phyloP scores from a whole-genome alignment of 1,140 invertebrate genomes.

The Drosophila arawakana region DNA sequence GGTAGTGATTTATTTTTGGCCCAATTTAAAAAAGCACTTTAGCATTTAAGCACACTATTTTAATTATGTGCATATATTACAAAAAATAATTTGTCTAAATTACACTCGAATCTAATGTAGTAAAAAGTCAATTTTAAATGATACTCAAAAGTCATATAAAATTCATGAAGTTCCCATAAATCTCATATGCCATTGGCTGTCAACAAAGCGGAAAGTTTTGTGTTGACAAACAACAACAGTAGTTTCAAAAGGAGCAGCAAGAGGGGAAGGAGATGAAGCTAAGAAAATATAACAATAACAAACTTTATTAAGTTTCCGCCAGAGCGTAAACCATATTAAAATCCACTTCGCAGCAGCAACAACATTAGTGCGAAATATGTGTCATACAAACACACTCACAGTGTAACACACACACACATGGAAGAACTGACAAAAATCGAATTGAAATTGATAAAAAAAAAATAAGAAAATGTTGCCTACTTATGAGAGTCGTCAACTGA shows the following conservation, averaged over 20 bases:
- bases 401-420: slow-evolving; percentile 21
- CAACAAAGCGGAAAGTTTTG: slow-evolving; percentile 56
- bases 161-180: slow-evolving; percentile 66
- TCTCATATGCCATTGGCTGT: slow-evolving; percentile 57
- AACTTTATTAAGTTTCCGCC: slow-evolving; percentile 74
- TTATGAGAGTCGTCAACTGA: slow-evolving; percentile 59
- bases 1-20: neutral
- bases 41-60: no score
- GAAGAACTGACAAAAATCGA: slow-evolving; percentile 48
- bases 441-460: slow-evolving; percentile 57
- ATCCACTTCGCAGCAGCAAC: slow-evolving; percentile 45
- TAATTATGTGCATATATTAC: no score
- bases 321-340: slow-evolving; percentile 32
- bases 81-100: slow-evolving; percentile 12
- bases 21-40: neutral
- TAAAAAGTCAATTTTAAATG: slow-evolving; percentile 51
- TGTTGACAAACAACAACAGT: slow-evolving; percentile 39
- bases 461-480: slow-evolving; percentile 45
- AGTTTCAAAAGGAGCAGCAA: neutral
- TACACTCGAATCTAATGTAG: slow-evolving; percentile 17
- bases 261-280: neutral
- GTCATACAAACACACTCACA: slow-evolving; percentile 20
- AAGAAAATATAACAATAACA: slow-evolving; percentile 37
- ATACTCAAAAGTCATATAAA: slow-evolving; percentile 57
- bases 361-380: slow-evolving; percentile 54